A percentile compares a stretch with the other conserved stretches of the same genome.
phyloP scores from a whole-genome alignment of 2,888 invertebrate genomes.

The Dysmachus trigonus region DNA sequence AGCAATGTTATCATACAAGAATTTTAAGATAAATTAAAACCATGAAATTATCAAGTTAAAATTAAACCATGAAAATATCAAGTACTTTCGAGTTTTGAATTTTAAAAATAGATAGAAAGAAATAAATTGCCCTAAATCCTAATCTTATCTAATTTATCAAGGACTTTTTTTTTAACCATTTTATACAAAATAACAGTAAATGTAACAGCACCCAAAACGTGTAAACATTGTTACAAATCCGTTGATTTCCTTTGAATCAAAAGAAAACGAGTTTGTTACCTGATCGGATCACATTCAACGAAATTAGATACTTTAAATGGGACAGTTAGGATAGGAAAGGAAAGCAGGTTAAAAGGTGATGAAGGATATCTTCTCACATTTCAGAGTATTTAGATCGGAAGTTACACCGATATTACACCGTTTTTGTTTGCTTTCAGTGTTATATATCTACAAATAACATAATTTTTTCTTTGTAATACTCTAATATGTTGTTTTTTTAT shows the following conservation, averaged over 20 bases:
- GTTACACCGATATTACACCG: background rate
- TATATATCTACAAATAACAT: too few relatives aligned
- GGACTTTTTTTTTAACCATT: background rate
- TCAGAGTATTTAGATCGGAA: background rate
- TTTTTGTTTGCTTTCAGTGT: too few relatives aligned
- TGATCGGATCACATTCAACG: background rate
- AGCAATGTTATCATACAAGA: too few relatives aligned
- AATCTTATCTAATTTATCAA: background rate
- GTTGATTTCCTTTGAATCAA: background rate
- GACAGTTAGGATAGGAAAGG: background rate
- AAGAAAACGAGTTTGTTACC: background rate
- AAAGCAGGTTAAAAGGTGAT: background rate
- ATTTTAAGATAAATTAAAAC: too few relatives aligned
- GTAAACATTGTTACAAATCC: background rate
- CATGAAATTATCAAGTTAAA: too few relatives aligned
- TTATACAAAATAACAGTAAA: background rate
- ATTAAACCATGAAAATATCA: too few relatives aligned
- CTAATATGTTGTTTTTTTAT: too few relatives aligned
- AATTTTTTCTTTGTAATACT: too few relatives aligned
- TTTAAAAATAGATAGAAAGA: too few relatives aligned
- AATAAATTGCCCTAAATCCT: too few relatives aligned
- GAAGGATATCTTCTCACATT: background rate
- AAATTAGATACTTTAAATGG: background rate
- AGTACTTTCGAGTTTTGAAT: too few relatives aligned
- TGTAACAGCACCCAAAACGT: background rate